Evolutionary conservation across 2,797 vertebrate species (phyloP).

Genomic region (Antrozous pallidus): DNA sequence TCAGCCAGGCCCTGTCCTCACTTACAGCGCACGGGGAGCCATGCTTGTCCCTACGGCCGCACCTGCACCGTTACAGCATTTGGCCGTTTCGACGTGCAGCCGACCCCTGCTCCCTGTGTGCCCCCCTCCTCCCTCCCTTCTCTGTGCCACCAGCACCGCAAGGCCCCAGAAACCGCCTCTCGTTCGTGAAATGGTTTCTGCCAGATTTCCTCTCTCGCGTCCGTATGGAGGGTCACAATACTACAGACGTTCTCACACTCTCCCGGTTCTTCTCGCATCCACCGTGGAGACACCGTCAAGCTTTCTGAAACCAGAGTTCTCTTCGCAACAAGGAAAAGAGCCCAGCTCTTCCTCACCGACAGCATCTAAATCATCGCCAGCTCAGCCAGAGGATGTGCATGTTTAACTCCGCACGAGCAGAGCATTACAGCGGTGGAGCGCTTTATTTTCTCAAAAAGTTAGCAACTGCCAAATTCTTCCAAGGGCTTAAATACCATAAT

Average conservation of each 20-base stretch:
- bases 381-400: neutral
- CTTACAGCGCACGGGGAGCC: neutral
- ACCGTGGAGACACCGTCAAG: neutral
- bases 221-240: neutral
- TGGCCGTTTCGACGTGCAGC: rapidly evolving
- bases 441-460: conserved; percentile 53
- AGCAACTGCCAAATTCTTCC: conserved; percentile 40
- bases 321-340: neutral
- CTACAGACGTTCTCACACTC: neutral
- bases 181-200: neutral
- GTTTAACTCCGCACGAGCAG: conserved; percentile 7
- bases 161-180: neutral
- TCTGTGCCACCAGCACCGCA: neutral
- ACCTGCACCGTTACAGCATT: rapidly evolving
- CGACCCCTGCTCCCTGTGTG: neutral
- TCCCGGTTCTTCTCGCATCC: conserved; percentile 47
- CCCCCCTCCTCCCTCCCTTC: neutral
- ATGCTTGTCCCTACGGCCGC: rapidly evolving
- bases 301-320: neutral
- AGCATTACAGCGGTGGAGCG: neutral
- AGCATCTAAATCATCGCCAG: neutral
- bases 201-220: neutral
- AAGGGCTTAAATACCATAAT: conserved; percentile 35
- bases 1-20: neutral
- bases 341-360: neutral